Evolutionary conservation across 1,140 invertebrate species (phyloP).

Genomic region (Lucilia sericata): DNA sequence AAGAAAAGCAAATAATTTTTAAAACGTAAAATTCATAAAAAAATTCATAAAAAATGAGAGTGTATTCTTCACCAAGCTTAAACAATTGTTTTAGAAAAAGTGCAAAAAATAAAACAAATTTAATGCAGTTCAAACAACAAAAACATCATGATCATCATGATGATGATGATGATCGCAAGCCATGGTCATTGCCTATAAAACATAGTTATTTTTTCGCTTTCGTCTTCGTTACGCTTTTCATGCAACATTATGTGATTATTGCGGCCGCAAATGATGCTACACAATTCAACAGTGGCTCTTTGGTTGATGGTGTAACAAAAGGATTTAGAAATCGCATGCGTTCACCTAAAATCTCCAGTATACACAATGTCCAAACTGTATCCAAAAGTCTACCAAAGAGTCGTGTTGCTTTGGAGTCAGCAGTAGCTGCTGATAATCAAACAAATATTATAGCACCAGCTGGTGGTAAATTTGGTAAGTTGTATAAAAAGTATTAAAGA

Average conservation of each 20-base stretch:
- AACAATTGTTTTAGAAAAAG: not conserved
- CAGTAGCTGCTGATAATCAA: slow-evolving; percentile 9
- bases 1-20: not conserved
- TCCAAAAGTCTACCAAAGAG: slow-evolving; percentile 35
- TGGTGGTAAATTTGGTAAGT: slow-evolving; percentile 48
- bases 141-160: not conserved
- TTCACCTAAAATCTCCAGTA: slow-evolving; percentile 45
- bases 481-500: not conserved
- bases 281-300: not conserved
- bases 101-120: not conserved
- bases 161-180: not conserved
- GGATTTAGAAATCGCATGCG: slow-evolving; percentile 44
- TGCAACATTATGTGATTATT: slow-evolving; percentile 10
- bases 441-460: not conserved
- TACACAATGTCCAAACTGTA: slow-evolving; percentile 44
- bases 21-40: not conserved
- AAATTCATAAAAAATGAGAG: not conserved
- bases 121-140: slow-evolving; percentile 1
- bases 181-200: slow-evolving; percentile 14
- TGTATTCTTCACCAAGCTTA: not conserved
- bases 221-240: not conserved
- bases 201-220: not conserved
- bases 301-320: slow-evolving; percentile 24
- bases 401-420: slow-evolving; percentile 49
- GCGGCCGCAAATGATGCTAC: slow-evolving; percentile 2